Evolutionary conservation across 2,888 invertebrate genomes (phyloP).

Genomic region (Lasioglossum malachurum): DNA sequence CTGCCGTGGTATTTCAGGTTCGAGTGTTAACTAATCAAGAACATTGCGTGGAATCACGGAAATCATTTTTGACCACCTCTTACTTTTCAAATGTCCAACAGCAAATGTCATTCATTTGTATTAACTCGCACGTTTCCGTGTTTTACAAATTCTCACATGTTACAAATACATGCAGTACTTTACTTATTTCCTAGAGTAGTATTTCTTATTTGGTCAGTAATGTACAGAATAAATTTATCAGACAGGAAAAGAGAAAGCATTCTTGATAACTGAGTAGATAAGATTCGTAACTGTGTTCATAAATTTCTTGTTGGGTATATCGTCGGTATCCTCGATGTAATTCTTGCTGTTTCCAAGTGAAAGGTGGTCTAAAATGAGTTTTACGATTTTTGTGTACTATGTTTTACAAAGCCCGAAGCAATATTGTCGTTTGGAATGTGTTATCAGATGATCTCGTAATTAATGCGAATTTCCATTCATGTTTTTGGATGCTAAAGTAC

Average conservation of each 20-base stretch:
- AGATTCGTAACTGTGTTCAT: not conserved
- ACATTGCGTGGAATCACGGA: not conserved
- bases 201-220: not conserved
- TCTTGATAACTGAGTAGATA: not conserved
- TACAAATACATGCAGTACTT: not conserved
- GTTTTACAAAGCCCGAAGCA: not conserved
- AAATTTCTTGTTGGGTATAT: not conserved
- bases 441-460: not conserved
- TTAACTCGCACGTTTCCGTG: not conserved
- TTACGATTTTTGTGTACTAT: not conserved
- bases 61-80: not conserved
- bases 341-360: not conserved
- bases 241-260: not conserved
- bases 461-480: not conserved
- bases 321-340: not conserved
- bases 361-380: constrained; percentile 2
- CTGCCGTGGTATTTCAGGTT: not conserved
- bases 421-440: not conserved
- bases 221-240: not conserved
- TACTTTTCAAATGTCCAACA: not conserved
- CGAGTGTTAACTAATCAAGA: not conserved
- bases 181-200: not conserved
- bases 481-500: not conserved
- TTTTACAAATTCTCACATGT: not conserved
- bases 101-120: not conserved